These are phyloP conservation scores for Cheilosia scutellata DNA, from an alignment of 2,888 invertebrate species.

Conservation along the genomic window DNA sequence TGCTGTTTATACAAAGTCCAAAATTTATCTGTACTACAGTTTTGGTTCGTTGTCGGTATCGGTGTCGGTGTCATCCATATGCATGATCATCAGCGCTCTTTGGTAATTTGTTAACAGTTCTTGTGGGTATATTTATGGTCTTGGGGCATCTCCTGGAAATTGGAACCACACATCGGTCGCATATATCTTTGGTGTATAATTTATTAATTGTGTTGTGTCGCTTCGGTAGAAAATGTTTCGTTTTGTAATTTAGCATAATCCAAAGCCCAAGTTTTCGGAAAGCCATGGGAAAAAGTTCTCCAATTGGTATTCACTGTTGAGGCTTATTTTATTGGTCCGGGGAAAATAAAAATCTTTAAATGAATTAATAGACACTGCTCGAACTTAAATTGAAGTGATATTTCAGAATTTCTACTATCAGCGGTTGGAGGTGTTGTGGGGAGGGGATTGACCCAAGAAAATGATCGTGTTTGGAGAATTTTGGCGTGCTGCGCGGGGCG, in stretches of 20 bases:
- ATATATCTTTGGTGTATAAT: slow-evolving; percentile 36
- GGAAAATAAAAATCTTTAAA: background rate
- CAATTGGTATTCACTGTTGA: slow-evolving; percentile 51
- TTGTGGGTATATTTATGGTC: slow-evolving; percentile 40
- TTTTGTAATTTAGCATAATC: slow-evolving; percentile 67
- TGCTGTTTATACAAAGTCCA: background rate
- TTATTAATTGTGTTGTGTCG: background rate
- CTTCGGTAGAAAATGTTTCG: slow-evolving; percentile 41
- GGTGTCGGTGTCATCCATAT: slow-evolving; percentile 1
- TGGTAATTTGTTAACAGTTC: slow-evolving; percentile 63
- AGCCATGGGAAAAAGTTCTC: slow-evolving; percentile 61
- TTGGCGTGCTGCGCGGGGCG: slow-evolving; percentile 11
- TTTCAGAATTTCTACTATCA: slow-evolving; percentile 51
- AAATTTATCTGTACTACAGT: slow-evolving; percentile 22
- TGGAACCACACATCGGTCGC: slow-evolving; percentile 51
- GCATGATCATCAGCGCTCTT: slow-evolving; percentile 11
- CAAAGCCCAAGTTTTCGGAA: slow-evolving; percentile 11
- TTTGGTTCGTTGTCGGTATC: background rate
- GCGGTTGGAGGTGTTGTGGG: background rate
- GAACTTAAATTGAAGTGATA: slow-evolving; percentile 49
- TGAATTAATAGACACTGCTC: slow-evolving; percentile 59
- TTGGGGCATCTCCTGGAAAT: slow-evolving; percentile 44
- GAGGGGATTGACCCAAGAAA: background rate
- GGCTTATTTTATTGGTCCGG: slow-evolving; percentile 46
- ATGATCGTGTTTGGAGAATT: slow-evolving; percentile 43